Conservation (phyloP, 2,113 vertebrate genomes). For the Chionis minor region DNA sequence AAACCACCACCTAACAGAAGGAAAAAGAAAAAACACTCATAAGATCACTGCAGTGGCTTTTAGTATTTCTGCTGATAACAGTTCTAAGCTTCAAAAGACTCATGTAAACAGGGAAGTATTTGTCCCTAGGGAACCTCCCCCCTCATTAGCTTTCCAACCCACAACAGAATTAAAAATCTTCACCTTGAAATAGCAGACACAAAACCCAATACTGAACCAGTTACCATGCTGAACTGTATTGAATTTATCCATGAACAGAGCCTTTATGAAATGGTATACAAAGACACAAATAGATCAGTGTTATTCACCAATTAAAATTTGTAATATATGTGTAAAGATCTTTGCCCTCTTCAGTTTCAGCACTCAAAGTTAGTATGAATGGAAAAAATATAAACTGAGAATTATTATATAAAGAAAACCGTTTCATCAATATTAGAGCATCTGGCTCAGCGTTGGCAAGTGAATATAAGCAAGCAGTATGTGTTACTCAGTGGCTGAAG, state of each 20-base stretch:
- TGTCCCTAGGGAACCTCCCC: background rate
- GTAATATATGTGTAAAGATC: background rate
- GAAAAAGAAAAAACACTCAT: background rate
- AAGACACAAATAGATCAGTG: background rate
- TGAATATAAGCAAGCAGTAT: background rate
- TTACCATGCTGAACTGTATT: background rate
- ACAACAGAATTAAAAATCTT: background rate
- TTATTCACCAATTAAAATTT: background rate
- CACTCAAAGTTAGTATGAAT: background rate
- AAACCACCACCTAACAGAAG: conserved; percentile 84
- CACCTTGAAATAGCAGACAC: background rate
- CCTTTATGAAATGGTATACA: background rate
- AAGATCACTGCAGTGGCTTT: background rate
- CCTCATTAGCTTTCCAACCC: background rate
- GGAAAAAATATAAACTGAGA: background rate
- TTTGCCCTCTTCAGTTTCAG: background rate
- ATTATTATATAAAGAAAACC: background rate
- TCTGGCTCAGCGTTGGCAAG: background rate
- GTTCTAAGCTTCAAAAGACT: background rate
- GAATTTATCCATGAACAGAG: background rate
- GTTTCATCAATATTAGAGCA: background rate
- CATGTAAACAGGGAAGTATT: background rate
- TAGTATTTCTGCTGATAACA: background rate
- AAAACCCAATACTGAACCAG: background rate
- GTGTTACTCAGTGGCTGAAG: background rate